Evolutionary conservation across 2,888 invertebrate genomes (phyloP).

Genomic region (Kuschelorhynchus macadamiae): DNA sequence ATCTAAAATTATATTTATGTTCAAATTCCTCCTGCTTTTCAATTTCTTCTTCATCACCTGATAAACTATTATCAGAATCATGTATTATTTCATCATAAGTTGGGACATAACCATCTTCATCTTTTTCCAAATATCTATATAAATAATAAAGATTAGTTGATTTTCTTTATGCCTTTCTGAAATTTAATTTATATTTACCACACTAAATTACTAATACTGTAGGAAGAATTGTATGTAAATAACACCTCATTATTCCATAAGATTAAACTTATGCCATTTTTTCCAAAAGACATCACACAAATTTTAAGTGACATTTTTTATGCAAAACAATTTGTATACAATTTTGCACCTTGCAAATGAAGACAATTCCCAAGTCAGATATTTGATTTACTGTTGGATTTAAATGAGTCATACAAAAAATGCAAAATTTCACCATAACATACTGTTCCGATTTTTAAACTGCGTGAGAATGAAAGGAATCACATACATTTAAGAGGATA

Average conservation of each 20-base stretch:
- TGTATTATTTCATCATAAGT: slow-evolving; percentile 79
- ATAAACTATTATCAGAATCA: slow-evolving; percentile 73
- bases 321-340: too few species aligned
- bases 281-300: too few species aligned
- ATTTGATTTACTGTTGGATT: too few species aligned
- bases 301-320: too few species aligned
- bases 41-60: slow-evolving; percentile 85
- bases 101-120: slow-evolving; percentile 71
- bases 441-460: slow-evolving; percentile 21
- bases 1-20: slow-evolving; percentile 95
- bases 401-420: background rate
- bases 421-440: slow-evolving; percentile 14
- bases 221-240: too few species aligned
- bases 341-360: too few species aligned
- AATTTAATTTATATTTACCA: too few species aligned
- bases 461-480: slow-evolving; percentile 54
- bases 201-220: too few species aligned
- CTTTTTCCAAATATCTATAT: slow-evolving; percentile 70
- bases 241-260: too few species aligned
- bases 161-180: background rate
- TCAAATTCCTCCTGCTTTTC: slow-evolving; percentile 93
- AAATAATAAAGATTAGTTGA: slow-evolving; percentile 1
- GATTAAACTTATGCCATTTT: too few species aligned
- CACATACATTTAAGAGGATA: slow-evolving; percentile 54
- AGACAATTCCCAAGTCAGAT: too few species aligned